Base-by-base conservation (phyloP, 2,113 vertebrate species). In the Hippocampus guttulatus region DNA sequence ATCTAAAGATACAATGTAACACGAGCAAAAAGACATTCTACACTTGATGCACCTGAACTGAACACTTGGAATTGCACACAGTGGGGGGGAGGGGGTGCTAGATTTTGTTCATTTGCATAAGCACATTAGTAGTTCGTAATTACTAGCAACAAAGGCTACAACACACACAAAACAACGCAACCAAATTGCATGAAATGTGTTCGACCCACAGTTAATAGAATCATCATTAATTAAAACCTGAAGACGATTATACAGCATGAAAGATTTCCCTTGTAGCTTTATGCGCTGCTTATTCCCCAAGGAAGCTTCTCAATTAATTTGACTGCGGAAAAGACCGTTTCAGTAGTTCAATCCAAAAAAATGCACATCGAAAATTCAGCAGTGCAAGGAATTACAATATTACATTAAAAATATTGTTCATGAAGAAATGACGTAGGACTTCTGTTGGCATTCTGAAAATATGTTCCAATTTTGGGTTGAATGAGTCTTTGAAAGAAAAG, bases 61-160 rank as follows among this genome's bases (percentile, higher is more conserved):
- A 47, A 66, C 10, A 62, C 30, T 38, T 63, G 9, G 33, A n/a
- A 20, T 64, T 64, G 40, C 63, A 45, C 41, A 64, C 21, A 64
- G 61, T 41, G 33, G 5, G 9, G 47, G 21, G 38, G 20, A 38
- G 23, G 64, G 9, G 68, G 54, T 70, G 62, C 64, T 21, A 38
- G 9, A 71, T 38, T 12, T 63, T 52, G 63, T 67, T 38, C 21
- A 65, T 25, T 63, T 25, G 52, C 55, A 3, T 43, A 30, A 74
- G 70, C 69, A 51, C 80, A 70, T 67, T 47, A 70, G 69, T 47
- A 51, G 70, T 41, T 70, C 43, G 23, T 66, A 73, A 21, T 54
- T 60, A 43, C n/a, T 21, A 55, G 25, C 45, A n/a, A 66, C 38
- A 23, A 23, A 15, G 25, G 51, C 51, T 66, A 21, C 47, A 45